Percentiles rank a stretch among this genome's conserved stretches.
phyloP scores from a whole-genome alignment of 2,113 vertebrate species.

The Aspidoscelis tigris region DNA sequence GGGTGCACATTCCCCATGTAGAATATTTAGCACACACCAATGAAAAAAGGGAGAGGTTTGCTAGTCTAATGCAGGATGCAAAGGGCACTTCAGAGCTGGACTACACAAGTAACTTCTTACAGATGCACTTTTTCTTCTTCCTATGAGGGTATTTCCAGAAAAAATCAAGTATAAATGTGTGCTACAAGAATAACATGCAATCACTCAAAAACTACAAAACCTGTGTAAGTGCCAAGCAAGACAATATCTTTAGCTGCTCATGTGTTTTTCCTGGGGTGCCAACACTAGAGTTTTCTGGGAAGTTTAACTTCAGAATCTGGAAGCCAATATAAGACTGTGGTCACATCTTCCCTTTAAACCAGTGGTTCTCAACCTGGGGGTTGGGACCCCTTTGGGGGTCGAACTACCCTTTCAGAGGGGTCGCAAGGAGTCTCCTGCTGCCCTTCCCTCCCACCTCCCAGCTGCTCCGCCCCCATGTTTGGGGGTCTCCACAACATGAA shows the following conservation, averaged over 20 bases:
- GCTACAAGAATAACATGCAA: background rate
- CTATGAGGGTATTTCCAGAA: background rate
- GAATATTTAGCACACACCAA: too few species aligned
- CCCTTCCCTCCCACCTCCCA: too few species aligned
- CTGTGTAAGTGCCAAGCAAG: background rate
- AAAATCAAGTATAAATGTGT: background rate
- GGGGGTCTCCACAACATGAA: too few species aligned
- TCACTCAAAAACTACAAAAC: background rate
- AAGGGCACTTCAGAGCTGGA: background rate
- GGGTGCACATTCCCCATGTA: too few species aligned
- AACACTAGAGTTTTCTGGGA: background rate
- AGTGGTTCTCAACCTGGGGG: too few species aligned
- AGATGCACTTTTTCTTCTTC: background rate
- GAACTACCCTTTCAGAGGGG: too few species aligned
- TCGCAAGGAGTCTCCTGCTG: too few species aligned
- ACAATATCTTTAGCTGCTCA: background rate
- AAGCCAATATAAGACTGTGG: background rate
- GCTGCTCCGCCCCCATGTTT: too few species aligned
- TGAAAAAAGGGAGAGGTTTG: background rate
- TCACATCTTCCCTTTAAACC: background rate
- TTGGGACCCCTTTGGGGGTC: too few species aligned
- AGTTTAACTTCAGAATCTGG: background rate
- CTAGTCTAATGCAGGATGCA: background rate
- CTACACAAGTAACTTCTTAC: background rate
- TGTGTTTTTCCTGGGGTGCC: background rate